Evolutionary conservation across 2,113 vertebrate genomes (phyloP).

Genomic region (Ploceus nigricollis): DNA sequence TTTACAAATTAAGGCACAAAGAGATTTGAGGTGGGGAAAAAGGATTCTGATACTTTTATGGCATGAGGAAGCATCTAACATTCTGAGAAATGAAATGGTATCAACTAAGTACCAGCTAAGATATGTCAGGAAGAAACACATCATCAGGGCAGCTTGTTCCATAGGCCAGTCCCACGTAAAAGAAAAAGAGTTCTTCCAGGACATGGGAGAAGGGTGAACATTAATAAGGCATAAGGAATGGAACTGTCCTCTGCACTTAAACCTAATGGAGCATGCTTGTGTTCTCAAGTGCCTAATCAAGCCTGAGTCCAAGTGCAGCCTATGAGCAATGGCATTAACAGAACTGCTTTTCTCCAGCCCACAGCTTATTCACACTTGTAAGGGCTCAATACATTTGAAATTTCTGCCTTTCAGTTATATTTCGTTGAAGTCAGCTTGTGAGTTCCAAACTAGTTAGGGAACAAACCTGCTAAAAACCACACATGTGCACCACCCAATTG

Average conservation of each 20-base stretch:
- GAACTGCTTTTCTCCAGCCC: not conserved
- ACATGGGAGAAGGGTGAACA: not conserved
- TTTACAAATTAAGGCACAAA: not conserved
- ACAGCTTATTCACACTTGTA: not conserved
- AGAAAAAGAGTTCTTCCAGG: not conserved
- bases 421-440: not conserved
- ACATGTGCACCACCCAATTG: rapidly evolving
- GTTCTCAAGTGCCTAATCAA: not conserved
- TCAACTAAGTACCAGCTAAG: not conserved
- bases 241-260: not conserved
- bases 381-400: not conserved
- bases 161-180: not conserved
- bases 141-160: not conserved
- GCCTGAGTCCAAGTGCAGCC: not conserved
- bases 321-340: not conserved
- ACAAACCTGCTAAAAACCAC: not conserved
- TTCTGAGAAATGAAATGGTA: not conserved
- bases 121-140: not conserved
- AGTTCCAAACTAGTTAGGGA: not conserved
- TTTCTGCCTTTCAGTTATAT: not conserved
- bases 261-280: rapidly evolving
- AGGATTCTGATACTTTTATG: not conserved
- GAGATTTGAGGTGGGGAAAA: not conserved
- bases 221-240: not conserved
- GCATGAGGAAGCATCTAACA: not conserved